A percentile compares a stretch with the other conserved stretches of the same genome.
phyloP scores from a whole-genome alignment of 2,113 vertebrate genomes.

The Chamaetylas fuelleborni region DNA sequence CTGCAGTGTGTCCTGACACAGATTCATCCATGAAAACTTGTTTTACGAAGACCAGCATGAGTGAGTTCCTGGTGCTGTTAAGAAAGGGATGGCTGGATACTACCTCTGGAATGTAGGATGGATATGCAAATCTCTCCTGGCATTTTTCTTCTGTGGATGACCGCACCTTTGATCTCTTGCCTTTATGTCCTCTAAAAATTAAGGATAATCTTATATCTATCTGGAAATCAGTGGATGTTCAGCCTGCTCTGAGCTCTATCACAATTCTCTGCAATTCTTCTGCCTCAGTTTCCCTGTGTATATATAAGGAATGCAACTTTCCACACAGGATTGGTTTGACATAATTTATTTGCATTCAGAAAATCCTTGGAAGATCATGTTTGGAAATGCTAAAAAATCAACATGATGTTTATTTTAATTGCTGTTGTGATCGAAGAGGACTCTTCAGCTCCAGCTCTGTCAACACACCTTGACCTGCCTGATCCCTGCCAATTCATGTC shows the following conservation, averaged over 20 bases:
- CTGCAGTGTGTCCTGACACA: background rate
- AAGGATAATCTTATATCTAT: background rate
- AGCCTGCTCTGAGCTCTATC: background rate
- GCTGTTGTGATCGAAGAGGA: background rate
- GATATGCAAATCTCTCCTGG: background rate
- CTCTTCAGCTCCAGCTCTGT: background rate
- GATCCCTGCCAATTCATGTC: background rate
- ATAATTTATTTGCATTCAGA: background rate
- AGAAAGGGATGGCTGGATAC: background rate
- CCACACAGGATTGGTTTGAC: background rate
- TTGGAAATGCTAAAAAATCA: background rate
- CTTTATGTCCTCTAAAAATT: background rate
- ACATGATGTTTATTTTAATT: background rate
- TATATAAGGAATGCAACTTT: background rate
- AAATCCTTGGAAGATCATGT: background rate
- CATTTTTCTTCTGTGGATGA: background rate
- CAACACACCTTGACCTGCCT: background rate
- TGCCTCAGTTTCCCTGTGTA: background rate
- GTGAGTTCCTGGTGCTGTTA: background rate
- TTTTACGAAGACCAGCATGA: fast-evolving
- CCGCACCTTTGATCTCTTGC: background rate
- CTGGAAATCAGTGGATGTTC: background rate
- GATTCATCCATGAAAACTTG: background rate
- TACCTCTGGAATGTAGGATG: background rate
- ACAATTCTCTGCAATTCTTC: fast-evolving